phyloP scores from a whole-genome alignment of 2,888 invertebrate genomes.

The Desoria tigrina region DNA sequence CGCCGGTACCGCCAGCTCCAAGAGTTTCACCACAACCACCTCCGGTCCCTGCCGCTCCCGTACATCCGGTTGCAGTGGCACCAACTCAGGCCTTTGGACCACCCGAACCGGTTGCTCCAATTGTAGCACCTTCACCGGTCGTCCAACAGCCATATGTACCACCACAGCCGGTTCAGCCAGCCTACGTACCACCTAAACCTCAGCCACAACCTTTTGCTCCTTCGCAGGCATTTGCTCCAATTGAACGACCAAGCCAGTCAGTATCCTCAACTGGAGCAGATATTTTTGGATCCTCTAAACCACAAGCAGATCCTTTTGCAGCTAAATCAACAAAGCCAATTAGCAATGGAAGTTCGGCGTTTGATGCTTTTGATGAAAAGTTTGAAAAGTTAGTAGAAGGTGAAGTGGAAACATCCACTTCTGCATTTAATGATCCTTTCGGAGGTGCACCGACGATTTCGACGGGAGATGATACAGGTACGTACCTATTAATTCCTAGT shows the following conservation, averaged over 20 bases:
- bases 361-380: slow-evolving; percentile 86
- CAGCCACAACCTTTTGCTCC: slow-evolving; percentile 7
- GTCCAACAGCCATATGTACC: neutral
- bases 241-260: neutral
- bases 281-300: slow-evolving; percentile 21
- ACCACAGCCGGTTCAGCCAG: slow-evolving; percentile 48
- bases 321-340: slow-evolving; percentile 48
- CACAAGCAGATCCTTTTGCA: slow-evolving; percentile 25
- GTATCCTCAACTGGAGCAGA: slow-evolving; percentile 9
- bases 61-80: neutral
- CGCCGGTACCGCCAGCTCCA: slow-evolving; percentile 40
- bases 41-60: slow-evolving; percentile 36
- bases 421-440: slow-evolving; percentile 56
- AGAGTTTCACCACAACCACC: slow-evolving; percentile 34
- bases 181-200: slow-evolving; percentile 49
- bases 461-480: slow-evolving; percentile 23
- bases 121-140: slow-evolving; percentile 34
- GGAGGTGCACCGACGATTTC: slow-evolving; percentile 53
- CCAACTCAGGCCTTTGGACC: slow-evolving; percentile 5
- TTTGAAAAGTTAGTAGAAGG: slow-evolving; percentile 69
- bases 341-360: slow-evolving; percentile 62
- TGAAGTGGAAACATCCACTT: neutral
- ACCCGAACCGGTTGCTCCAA: slow-evolving; percentile 45
- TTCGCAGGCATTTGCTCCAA: neutral
- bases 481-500: no score